phyloP scores from a whole-genome alignment of 2,797 vertebrate species.

The Chaenodraco wilsoni region DNA sequence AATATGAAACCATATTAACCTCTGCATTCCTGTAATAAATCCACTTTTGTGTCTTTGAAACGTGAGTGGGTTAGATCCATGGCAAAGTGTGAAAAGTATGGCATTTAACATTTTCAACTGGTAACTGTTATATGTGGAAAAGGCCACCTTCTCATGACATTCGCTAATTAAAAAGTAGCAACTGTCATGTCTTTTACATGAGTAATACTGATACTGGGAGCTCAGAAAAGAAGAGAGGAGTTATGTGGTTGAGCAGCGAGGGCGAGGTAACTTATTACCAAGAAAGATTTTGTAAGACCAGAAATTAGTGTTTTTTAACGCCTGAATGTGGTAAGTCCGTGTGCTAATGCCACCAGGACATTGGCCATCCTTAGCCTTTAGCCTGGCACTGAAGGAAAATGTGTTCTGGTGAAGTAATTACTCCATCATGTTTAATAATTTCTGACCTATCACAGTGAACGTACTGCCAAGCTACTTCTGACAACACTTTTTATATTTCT shows the following conservation, averaged over 20 bases:
- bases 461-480: not conserved
- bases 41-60: not conserved
- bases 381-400: not conserved
- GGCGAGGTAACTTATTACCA: constrained; percentile 10
- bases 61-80: not conserved
- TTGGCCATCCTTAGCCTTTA: not conserved
- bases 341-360: constrained; percentile 1
- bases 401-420: constrained; percentile 1
- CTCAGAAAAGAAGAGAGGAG: not conserved
- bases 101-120: constrained; percentile 1
- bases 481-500: not conserved
- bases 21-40: constrained; percentile 3
- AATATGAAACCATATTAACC: not conserved
- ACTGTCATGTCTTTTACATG: not conserved
- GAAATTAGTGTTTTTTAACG: constrained; percentile 5
- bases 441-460: not conserved
- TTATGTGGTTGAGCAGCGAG: constrained; percentile 14
- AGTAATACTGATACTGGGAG: not conserved
- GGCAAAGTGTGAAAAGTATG: not conserved
- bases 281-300: not conserved
- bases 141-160: not conserved
- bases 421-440: not conserved
- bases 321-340: constrained; percentile 6
- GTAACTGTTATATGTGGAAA: not conserved
- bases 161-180: not conserved